phyloP scores from a whole-genome alignment of 1,140 invertebrate genomes.

The Belonocnema kinseyi region DNA sequence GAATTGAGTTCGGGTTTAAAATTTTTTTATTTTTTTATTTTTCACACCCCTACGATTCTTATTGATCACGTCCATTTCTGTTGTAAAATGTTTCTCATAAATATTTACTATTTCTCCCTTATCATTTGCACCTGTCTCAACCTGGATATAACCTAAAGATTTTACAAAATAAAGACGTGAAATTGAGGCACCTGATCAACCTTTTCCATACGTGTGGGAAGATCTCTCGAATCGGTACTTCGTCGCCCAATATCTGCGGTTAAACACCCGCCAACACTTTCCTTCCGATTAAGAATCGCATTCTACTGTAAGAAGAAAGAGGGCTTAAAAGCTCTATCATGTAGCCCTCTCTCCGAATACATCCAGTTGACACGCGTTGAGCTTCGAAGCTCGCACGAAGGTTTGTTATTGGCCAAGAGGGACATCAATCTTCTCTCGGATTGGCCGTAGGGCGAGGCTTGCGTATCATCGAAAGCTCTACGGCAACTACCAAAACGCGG shows the following conservation, averaged over 20 bases:
- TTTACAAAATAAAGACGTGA: neutral
- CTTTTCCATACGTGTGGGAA: neutral
- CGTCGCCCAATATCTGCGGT: constrained; percentile 18
- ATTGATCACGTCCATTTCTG: no score
- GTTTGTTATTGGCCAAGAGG: constrained; percentile 61
- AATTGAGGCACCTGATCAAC: neutral
- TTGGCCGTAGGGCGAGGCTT: constrained; percentile 72
- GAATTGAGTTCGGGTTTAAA: no score
- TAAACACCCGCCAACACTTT: neutral
- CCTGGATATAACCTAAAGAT: no score
- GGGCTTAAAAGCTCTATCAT: constrained; percentile 30
- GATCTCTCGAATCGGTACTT: constrained; percentile 16
- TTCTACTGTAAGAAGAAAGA: constrained; percentile 26
- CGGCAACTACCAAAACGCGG: constrained; percentile 46
- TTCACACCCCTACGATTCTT: no score
- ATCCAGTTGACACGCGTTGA: constrained; percentile 47
- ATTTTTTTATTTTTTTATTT: no score
- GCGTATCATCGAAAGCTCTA: constrained; percentile 52
- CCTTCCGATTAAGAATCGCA: constrained; percentile 12
- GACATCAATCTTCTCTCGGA: constrained; percentile 57
- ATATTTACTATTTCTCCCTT: no score
- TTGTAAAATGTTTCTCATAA: no score
- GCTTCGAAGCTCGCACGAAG: constrained; percentile 45
- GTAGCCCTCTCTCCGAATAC: constrained; percentile 35
- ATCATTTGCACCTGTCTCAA: no score